These are phyloP conservation scores for Euleptes europaea DNA, from an alignment of 2,113 vertebrate species.

Conservation along the genomic window DNA sequence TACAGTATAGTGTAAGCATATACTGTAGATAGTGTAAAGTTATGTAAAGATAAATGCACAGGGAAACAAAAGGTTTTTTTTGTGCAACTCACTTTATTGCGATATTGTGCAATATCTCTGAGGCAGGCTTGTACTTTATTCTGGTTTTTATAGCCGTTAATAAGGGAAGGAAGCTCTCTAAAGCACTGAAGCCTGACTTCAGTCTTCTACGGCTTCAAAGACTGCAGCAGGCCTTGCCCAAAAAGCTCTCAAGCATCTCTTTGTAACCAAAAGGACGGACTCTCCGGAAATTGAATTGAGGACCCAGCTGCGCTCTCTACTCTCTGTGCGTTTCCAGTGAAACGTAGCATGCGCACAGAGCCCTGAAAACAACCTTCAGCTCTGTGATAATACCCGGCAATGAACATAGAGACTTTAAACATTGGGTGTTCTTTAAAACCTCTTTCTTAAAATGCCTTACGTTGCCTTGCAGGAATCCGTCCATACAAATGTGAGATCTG, in stretches of 20 bases:
- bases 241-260: neutral
- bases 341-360: neutral
- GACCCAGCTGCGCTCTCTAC: neutral
- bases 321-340: neutral
- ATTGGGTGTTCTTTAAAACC: neutral
- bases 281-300: neutral
- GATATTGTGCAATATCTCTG: too few species aligned
- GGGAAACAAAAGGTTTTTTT: too few species aligned
- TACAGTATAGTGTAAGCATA: too few species aligned
- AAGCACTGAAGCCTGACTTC: neutral
- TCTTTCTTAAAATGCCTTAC: fast-evolving
- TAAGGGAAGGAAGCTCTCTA: neutral
- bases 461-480: slow-evolving; percentile 74
- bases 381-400: neutral
- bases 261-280: neutral
- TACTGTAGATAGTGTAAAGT: too few species aligned
- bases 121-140: too few species aligned
- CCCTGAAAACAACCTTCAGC: neutral
- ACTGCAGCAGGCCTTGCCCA: neutral
- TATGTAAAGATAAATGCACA: too few species aligned
- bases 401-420: neutral
- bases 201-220: neutral
- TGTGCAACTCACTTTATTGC: too few species aligned
- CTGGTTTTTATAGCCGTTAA: neutral
- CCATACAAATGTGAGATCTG: slow-evolving; percentile 87